Base-by-base conservation (phyloP, 1,140 invertebrate species). In the Macrotrachela quadricornifera region DNA sequence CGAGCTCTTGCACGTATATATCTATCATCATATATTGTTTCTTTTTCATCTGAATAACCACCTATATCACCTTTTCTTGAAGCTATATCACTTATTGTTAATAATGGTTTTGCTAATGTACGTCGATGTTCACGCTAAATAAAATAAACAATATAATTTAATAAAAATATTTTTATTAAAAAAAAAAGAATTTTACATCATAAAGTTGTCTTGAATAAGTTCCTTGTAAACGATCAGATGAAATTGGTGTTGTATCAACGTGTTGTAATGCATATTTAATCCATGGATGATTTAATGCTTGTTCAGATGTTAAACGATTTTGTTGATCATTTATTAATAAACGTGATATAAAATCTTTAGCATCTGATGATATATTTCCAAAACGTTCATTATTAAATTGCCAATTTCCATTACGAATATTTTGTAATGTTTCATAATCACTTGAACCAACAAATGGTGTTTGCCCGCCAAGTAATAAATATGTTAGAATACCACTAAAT, bases 271-370 rank as follows among this genome's bases (percentile, higher is more conserved):
- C 54, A 57, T 57, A 58, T 49, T 76, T 76, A n/a, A 91, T 72
- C 86, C 86, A 91, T 0, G 83, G 82, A 73, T 90, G 86, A 54
- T 76, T 73, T 17, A 91, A 64, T 0, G 85, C 83, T 38, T 74
- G 63, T 57, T 79, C 77, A 0, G 87, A 77, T 64, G 85, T 80
- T 72, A 90, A 73, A 47, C 86, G 75, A 38, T 77, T 76, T 9
- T 69, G 62, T 79, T 77, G 58, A 50, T 63, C 64, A 59, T 80
- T 79, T 1, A 80, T 71, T 30, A 94, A 65, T 0, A 92, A 65
- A 48, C 77, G 79, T n/a, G 74, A 73, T 48, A 94, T 80, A 64
- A 94, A 94, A 70, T 92, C 85, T 59, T 79, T 78, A 4, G 77
- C 83, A 62, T 90, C 83, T 1, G 73, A 69, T 13, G 82, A 84